phyloP scores from a whole-genome alignment of 2,113 vertebrate species.

The Promerops cafer region DNA sequence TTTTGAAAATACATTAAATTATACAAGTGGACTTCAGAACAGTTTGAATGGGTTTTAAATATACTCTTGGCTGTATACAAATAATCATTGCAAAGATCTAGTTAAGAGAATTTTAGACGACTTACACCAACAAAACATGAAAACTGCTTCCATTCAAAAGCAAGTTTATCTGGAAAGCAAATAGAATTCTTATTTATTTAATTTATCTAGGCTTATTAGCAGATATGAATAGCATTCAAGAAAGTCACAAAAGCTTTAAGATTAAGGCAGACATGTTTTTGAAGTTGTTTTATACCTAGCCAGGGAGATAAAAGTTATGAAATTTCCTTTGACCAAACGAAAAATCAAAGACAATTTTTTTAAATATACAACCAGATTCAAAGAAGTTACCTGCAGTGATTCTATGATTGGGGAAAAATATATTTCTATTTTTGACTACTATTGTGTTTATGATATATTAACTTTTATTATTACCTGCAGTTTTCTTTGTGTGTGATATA shows the following conservation, averaged over 20 bases:
- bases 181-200: not conserved
- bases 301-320: not conserved
- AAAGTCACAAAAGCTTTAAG: not conserved
- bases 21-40: not conserved
- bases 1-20: not conserved
- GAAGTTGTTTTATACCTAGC: not conserved
- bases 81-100: not conserved
- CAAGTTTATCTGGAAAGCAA: not conserved
- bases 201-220: not conserved
- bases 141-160: not conserved
- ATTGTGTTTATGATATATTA: not conserved
- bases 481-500: not conserved
- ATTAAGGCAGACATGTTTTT: not conserved
- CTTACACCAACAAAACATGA: not conserved
- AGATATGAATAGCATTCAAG: not conserved
- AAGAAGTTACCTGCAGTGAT: not conserved
- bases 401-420: not conserved
- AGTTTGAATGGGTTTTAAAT: not conserved
- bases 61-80: not conserved
- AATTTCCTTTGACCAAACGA: not conserved
- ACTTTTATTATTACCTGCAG: not conserved
- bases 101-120: not conserved
- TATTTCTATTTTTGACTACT: not conserved
- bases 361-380: not conserved
- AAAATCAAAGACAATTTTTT: not conserved